A percentile compares a stretch with the other conserved stretches of the same genome.
Evolutionary conservation across 2,113 vertebrate species (phyloP).

Genomic region (Megaceryle maxima): DNA sequence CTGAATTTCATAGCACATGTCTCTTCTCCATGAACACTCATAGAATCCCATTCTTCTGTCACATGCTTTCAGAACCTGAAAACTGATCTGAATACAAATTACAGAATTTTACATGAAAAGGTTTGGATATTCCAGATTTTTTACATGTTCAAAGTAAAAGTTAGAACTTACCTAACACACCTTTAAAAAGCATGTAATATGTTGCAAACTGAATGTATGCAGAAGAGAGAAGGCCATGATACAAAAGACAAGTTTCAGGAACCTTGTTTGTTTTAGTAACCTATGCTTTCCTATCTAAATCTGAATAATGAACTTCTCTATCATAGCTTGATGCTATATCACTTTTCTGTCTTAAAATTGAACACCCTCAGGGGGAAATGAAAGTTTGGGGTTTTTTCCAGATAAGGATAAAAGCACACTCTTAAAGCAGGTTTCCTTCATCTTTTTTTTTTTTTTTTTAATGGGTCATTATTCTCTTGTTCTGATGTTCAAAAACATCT

Average conservation of each 20-base stretch:
- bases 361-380: background rate
- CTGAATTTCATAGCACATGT: background rate
- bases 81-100: background rate
- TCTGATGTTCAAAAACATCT: conserved; percentile 36
- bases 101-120: background rate
- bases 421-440: background rate
- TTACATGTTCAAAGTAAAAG: background rate
- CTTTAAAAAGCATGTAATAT: background rate
- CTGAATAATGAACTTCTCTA: background rate
- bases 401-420: background rate
- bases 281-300: background rate
- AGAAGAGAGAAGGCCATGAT: background rate
- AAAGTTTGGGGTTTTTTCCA: background rate
- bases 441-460: conserved; percentile 28
- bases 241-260: background rate
- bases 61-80: background rate
- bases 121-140: background rate
- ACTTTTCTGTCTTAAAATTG: background rate
- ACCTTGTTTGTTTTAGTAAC: conserved; percentile 1
- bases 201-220: background rate
- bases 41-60: background rate
- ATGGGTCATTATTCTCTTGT: conserved; percentile 11
- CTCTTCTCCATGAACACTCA: background rate
- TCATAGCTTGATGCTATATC: background rate
- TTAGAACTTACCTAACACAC: background rate